Base-by-base conservation (phyloP, 1,140 invertebrate species). In the Drosophila aff. region DNA sequence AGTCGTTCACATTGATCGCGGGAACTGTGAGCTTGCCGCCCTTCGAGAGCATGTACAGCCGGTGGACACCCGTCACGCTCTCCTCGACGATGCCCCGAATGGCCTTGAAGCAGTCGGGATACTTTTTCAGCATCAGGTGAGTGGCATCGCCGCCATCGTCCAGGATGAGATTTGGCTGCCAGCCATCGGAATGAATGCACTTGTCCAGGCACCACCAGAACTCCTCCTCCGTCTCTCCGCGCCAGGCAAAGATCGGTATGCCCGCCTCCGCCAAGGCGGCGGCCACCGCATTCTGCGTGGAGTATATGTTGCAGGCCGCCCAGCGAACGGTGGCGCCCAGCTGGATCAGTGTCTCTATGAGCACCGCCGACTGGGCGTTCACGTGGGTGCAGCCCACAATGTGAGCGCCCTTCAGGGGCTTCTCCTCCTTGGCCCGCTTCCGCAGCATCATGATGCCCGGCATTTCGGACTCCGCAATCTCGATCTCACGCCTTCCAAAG, bases 121-220 rank as follows among this genome's bases (percentile, higher is more conserved):
- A 99, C 92, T 99, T 99, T 94, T 99, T 99, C 49, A 98, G 95
- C 96, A 99, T 98, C 47, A 99, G 95, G 93, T 99, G 98, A 0
- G 98, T 99, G 11, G 98, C 97, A 94, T 99, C 98, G 1, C 98
- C 98, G 3, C 98, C 98, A 93, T 99, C 98, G 93, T 99, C 98
- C 40, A 99, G 93, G 81, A 99, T 99, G 97, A 99, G 97, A 93
- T 99, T 99, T 6, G 98, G 98, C 83, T 98, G 97, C 98, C 98
- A 99, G 57, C 75, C 79, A 10, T 76, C 75, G 0, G 96, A 95
- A 66, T 96, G 96, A 44, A 99, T 96, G 93, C 97, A 97, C 91
- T 96, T 97, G 91, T 99, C 98, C 72, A 99, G 98, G 89, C 98
- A 98, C 98, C 98, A 99, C 98, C 98, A 99, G 94, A 99, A 99